Evolutionary conservation across 2,113 vertebrate genomes (phyloP).

Genomic region (Cyprinodon variegatus): DNA sequence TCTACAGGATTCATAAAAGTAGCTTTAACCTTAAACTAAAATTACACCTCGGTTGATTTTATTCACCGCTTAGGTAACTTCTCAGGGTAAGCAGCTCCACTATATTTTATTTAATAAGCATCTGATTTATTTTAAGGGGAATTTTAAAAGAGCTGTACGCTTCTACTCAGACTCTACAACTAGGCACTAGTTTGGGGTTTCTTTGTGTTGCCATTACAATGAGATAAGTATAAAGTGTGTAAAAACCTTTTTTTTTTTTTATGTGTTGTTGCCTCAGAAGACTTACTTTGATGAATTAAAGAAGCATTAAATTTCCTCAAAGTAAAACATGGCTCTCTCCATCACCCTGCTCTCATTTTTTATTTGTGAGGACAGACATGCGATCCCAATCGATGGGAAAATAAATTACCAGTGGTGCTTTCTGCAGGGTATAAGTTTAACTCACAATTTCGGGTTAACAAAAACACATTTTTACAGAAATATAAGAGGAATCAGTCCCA

Average conservation of each 20-base stretch:
- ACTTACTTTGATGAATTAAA: conserved; percentile 42
- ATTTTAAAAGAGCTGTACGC: neutral
- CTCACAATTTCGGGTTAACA: conserved; percentile 13
- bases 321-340: conserved; percentile 54
- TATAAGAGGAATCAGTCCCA: conserved; percentile 5
- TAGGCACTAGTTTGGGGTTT: neutral
- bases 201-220: neutral
- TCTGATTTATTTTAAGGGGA: neutral
- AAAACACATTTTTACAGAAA: neutral
- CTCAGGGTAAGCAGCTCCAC: too few species aligned
- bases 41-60: neutral
- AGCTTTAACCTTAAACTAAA: neutral
- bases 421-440: conserved; percentile 15
- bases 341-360: conserved; percentile 46
- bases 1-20: too few species aligned
- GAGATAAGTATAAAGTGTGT: neutral
- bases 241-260: neutral
- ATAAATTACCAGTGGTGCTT: conserved; percentile 49
- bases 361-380: conserved; percentile 38
- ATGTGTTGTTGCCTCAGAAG: neutral
- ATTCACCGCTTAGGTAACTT: too few species aligned
- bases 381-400: conserved; percentile 52
- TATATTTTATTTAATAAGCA: neutral
- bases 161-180: neutral
- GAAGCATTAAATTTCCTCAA: conserved; percentile 52